phyloP scores from a whole-genome alignment of 2,113 vertebrate genomes.

The Myotis davidii region DNA sequence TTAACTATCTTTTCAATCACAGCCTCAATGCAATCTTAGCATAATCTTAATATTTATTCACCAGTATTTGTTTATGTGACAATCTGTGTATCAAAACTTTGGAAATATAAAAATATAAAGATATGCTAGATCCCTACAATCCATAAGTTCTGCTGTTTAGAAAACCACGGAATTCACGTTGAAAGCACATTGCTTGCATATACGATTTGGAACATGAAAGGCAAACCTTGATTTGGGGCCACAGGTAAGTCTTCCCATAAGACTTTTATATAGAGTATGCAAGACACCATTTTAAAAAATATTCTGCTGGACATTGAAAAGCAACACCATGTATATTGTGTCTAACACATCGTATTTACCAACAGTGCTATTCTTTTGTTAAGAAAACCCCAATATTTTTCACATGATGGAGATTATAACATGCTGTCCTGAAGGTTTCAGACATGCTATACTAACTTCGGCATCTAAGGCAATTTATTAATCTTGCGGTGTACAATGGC shows the following conservation, averaged over 20 bases:
- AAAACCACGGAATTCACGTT: not conserved
- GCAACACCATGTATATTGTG: not conserved
- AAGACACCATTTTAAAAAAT: not conserved
- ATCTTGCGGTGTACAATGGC: not conserved
- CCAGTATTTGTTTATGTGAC: not conserved
- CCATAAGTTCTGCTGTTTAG: not conserved
- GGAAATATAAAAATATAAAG: conserved; percentile 41
- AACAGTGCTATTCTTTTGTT: not conserved
- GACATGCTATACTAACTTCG: not conserved
- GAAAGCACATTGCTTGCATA: not conserved
- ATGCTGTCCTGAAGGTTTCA: not conserved
- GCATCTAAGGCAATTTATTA: not conserved
- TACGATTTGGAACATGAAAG: not conserved
- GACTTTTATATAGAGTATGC: not conserved
- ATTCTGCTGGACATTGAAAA: not conserved
- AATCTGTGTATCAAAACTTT: not conserved
- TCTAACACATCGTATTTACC: not conserved
- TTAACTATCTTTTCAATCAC: conserved; percentile 52
- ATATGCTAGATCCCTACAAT: not conserved
- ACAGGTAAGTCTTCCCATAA: not conserved
- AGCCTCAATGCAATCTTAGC: conserved; percentile 25
- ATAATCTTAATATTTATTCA: conserved; percentile 23
- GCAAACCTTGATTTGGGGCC: not conserved
- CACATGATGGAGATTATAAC: not conserved
- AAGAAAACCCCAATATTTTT: not conserved